phyloP scores from a whole-genome alignment of 1,140 invertebrate species.

The Psix sp. region DNA sequence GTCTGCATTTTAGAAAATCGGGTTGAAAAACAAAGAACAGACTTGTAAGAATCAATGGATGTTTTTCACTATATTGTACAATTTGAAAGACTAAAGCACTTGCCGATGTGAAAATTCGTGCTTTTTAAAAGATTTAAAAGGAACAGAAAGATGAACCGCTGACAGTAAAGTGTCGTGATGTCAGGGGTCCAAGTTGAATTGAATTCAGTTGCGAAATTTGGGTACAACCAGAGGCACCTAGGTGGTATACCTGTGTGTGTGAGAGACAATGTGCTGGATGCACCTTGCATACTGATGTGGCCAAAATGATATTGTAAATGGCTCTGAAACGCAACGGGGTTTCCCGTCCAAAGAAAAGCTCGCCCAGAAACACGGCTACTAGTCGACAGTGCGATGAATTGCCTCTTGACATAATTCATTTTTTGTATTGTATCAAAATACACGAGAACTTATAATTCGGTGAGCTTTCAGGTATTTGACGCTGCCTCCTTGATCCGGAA shows the following conservation, averaged over 20 bases:
- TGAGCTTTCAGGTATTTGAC: not conserved
- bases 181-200: conserved; percentile 19
- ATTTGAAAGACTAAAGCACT: not conserved
- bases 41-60: too few relatives aligned
- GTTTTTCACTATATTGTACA: not conserved
- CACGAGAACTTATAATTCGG: too few relatives aligned
- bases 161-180: conserved; percentile 14
- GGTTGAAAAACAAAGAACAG: too few relatives aligned
- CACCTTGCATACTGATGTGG: conserved; percentile 55
- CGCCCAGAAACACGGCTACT: conserved; percentile 32
- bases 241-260: conserved; percentile 39
- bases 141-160: conserved; percentile 15
- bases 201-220: conserved; percentile 52
- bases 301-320: conserved; percentile 49
- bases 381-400: conserved; percentile 25
- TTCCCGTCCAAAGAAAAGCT: conserved; percentile 17
- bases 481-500: not conserved
- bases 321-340: conserved; percentile 33
- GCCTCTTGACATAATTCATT: conserved; percentile 35
- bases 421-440: conserved; percentile 7
- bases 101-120: not conserved
- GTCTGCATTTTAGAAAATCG: too few relatives aligned
- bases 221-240: conserved; percentile 34
- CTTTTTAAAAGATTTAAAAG: not conserved
- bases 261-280: conserved; percentile 40